Evolutionary conservation across 2,888 invertebrate species (phyloP), one percentile per base, ranked within the genome.

Genomic region (Platerodrilus igneus): DNA sequence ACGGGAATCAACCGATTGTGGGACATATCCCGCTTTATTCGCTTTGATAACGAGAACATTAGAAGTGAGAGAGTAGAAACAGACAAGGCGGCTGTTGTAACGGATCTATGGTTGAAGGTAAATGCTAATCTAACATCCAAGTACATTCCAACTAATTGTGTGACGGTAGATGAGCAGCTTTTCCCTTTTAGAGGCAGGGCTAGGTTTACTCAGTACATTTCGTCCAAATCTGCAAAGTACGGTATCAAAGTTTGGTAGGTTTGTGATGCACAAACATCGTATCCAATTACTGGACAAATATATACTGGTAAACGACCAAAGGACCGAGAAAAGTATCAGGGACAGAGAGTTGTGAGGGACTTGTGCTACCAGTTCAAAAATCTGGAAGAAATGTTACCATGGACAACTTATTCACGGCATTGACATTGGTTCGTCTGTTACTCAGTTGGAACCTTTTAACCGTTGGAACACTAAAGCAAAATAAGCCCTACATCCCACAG

Each of bases 341-440:
- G 53, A 51, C n/a, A n/a, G n/a, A n/a, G n/a, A 52, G 52, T 53
- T 19, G 55, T 61, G 21, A 58, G 56, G 55, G 53, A 56, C 7
- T 50, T 59, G 16, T 51, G 41, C 25, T 45, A 37, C 30, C 38
- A 43, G 36, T 55, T 49, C 27, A 40, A 52, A 55, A 54, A 36
- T 51, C 49, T 36, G 51, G 56, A 17, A 35, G 57, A 55, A 56
- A 55, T 29, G 41, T 55, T 30, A 38, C 41, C 0, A 50, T 47
- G 49, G 53, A 57, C 22, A 56, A 55, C 36, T 56, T 40, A 38
- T 57, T n/a, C n/a, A n/a, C n/a, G 14, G 31, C 50, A 11, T 21
- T 55, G 27, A 50, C 42, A 2, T 27, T 57, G 13, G 53, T 51
- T 2, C 45, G 48, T 33, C 25, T 38, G 30, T 23, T 50, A 9